Evolutionary conservation across 2,797 vertebrate genomes (phyloP), one percentile per base, ranked within the genome.

Genomic region (Mycteria americana): DNA sequence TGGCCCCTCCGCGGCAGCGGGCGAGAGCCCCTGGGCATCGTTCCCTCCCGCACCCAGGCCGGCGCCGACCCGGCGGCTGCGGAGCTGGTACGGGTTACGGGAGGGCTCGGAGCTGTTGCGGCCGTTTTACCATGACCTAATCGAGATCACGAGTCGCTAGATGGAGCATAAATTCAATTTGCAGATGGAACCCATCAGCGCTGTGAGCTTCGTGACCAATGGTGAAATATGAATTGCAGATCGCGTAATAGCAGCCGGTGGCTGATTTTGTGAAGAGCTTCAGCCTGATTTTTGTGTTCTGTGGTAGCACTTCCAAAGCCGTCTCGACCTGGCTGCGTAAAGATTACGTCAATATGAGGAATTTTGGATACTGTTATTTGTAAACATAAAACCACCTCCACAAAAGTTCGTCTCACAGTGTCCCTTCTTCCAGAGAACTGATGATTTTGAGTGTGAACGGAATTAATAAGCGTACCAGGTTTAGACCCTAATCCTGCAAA

Each of bases 341-440:
- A 56, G 25, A 8, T 19, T 15, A 7, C 54, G 0, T n/a, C 51
- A 13, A 1, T 1, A 1, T 9, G 41, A 76, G 57, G 45, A 72
- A 21, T 54, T 72, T 23, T 27, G 19, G n/a, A n/a, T 50, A 14
- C 63, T 1, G 1, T 59, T 75, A 7, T 57, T 73, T 63, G 18
- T 23, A 16, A 12, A 50, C 27, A 21, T 25, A 46, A 85, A 63
- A 30, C 18, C 33, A 25, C 23, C 50, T 48, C 43, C 6, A 3
- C 65, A 27, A 4, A 75, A 31, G 16, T n/a, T 63, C 39, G 4
- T 9, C 48, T 41, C 21, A 1, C 13, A 5, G 25, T 7, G 3
- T 30, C 48, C n/a, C 43, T 39, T 67, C 64, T 63, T 67, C 41
- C 72, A 63, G 54, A n/a, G 30, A 39, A 19, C 22, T 33, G 56